Conservation (phyloP, 2,113 vertebrate genomes). For the Pygoscelis antarcticus region DNA sequence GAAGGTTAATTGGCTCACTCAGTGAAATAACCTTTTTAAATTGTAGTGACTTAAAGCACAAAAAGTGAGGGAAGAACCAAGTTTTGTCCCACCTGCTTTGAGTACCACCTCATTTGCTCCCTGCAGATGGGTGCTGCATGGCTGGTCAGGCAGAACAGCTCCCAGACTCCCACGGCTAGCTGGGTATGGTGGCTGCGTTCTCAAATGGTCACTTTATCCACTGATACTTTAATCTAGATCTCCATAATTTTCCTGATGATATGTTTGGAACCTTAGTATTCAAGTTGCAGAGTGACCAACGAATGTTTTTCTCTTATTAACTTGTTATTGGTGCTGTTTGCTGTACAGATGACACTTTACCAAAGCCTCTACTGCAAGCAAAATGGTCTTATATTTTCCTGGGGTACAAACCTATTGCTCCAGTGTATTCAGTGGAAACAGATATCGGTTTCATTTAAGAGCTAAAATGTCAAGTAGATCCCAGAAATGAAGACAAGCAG, state of each 20-base stretch:
- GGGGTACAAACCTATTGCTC: not conserved
- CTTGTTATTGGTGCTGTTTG: not conserved
- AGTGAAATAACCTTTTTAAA: not conserved
- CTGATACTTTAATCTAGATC: not conserved
- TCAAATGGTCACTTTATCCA: not conserved
- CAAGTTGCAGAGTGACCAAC: not conserved
- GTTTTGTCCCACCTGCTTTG: not conserved
- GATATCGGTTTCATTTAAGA: fast-evolving
- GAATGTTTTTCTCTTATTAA: not conserved
- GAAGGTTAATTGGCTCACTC: not conserved
- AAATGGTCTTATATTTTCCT: not conserved
- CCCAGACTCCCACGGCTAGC: no score
- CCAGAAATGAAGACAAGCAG: not conserved
- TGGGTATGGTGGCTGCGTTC: not conserved
- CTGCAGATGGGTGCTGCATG: not conserved
- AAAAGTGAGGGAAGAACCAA: not conserved
- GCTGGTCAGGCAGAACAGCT: not conserved
- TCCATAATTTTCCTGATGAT: not conserved
- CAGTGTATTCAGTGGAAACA: not conserved
- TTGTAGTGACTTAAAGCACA: not conserved
- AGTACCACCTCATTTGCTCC: not conserved
- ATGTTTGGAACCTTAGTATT: not conserved
- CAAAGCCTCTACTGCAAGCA: not conserved
- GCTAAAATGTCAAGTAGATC: not conserved
- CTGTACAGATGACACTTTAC: not conserved